Evolutionary conservation across 2,888 invertebrate species (phyloP).

Genomic region (Eristalis intricaria): DNA sequence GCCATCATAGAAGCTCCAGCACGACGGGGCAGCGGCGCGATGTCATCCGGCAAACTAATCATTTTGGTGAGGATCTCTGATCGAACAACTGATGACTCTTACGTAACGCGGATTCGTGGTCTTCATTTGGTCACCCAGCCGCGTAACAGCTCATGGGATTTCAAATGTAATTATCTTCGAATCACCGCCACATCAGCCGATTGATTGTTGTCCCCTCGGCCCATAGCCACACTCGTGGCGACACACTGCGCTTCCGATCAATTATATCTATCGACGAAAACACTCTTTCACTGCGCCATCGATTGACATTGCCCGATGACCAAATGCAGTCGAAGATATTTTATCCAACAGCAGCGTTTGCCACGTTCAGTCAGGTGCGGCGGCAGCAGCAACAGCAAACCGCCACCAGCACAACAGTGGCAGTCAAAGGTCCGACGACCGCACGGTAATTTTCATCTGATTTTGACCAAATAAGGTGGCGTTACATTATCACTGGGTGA

Average conservation of each 20-base stretch:
- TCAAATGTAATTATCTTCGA: conserved; percentile 45
- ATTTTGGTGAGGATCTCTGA: neutral
- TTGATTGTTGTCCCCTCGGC: conserved; percentile 52
- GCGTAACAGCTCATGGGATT: conserved; percentile 51
- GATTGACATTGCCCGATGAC: conserved; percentile 61
- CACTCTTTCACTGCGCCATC: conserved; percentile 27
- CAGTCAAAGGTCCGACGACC: conserved; percentile 47
- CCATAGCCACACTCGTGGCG: conserved; percentile 45
- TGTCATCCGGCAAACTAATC: neutral
- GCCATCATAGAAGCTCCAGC: neutral
- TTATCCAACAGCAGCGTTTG: conserved; percentile 32
- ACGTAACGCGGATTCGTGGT: conserved; percentile 18
- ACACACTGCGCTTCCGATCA: conserved; percentile 61
- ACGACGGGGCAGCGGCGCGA: neutral
- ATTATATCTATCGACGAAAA: conserved; percentile 38
- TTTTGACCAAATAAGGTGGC: conserved; percentile 63
- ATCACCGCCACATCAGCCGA: conserved; percentile 39
- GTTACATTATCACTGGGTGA: conserved; percentile 64
- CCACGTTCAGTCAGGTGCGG: neutral
- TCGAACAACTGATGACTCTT: neutral
- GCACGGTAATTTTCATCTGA: conserved; percentile 66
- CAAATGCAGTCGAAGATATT: conserved; percentile 57
- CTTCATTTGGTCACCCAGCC: conserved; percentile 26
- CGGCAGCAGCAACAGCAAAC: neutral
- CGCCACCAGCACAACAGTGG: neutral